Conservation (phyloP, 1,140 invertebrate genomes). For the Vollenhovia emeryi region DNA sequence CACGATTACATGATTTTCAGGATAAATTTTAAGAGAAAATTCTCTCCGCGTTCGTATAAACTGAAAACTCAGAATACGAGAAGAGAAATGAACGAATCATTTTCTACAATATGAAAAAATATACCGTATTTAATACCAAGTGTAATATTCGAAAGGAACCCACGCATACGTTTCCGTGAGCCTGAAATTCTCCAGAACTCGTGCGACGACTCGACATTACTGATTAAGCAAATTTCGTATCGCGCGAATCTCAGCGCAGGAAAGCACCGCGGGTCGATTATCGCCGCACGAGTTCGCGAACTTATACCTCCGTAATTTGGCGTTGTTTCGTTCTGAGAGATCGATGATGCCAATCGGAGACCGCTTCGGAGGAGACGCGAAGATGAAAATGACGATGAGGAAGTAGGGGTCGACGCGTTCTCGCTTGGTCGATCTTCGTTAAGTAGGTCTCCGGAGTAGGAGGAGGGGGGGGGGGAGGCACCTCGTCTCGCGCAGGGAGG, state of each 20-base stretch:
- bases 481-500: not conserved
- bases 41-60: too few species aligned
- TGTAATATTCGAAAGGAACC: not conserved
- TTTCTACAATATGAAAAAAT: not conserved
- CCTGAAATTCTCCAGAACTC: not conserved
- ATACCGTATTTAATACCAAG: not conserved
- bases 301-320: slow-evolving; percentile 13
- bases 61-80: not conserved
- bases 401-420: slow-evolving; percentile 66
- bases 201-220: not conserved
- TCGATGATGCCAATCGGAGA: slow-evolving; percentile 43
- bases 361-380: slow-evolving; percentile 35
- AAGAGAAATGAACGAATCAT: not conserved
- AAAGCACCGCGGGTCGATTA: not conserved
- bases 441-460: slow-evolving; percentile 75
- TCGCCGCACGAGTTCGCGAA: not conserved
- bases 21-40: too few species aligned
- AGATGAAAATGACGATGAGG: slow-evolving; percentile 23
- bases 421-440: slow-evolving; percentile 66
- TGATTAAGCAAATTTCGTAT: not conserved
- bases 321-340: slow-evolving; percentile 16
- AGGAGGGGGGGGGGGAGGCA: slow-evolving; percentile 13
- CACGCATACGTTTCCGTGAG: not conserved
- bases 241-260: not conserved
- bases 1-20: too few species aligned